phyloP scores from a whole-genome alignment of 2,888 invertebrate genomes.

The Amphipyra berbera region DNA sequence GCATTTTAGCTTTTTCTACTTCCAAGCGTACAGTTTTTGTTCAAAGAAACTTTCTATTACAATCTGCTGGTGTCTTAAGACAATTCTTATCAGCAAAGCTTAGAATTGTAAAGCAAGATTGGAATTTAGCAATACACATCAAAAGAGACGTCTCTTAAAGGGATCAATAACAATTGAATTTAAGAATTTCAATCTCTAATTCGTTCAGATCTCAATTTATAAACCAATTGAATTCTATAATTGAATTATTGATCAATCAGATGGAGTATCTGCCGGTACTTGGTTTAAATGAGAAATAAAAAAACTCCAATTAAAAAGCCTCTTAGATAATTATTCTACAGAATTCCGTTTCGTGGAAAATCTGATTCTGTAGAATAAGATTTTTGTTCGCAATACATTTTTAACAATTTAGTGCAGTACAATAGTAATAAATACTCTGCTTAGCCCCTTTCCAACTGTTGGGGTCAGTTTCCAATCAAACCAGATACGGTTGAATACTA shows the following conservation, averaged over 20 bases:
- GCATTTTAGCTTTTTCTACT: too few relatives aligned
- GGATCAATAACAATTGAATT: constrained; percentile 47
- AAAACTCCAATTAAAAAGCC: constrained; percentile 64
- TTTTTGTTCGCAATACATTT: constrained; percentile 8
- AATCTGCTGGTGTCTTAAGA: too few relatives aligned
- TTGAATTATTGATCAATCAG: constrained; percentile 67
- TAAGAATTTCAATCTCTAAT: constrained; percentile 39
- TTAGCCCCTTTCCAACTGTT: too few relatives aligned
- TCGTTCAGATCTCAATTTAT: constrained; percentile 48
- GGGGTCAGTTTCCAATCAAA: too few relatives aligned
- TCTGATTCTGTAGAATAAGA: constrained; percentile 9
- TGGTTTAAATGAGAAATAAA: constrained; percentile 64
- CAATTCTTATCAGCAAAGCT: neutral
- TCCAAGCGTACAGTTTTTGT: too few relatives aligned
- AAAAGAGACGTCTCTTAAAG: constrained; percentile 22
- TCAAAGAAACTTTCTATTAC: too few relatives aligned
- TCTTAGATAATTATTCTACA: constrained; percentile 51
- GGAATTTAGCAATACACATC: constrained; percentile 40
- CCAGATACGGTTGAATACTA: too few relatives aligned
- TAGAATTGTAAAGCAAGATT: constrained; percentile 14
- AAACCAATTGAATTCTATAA: constrained; percentile 60
- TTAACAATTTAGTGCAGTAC: neutral
- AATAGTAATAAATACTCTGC: too few relatives aligned
- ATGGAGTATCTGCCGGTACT: constrained; percentile 55
- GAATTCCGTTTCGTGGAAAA: neutral